Conservation (phyloP, 2,797 vertebrate genomes). For the Gadopsis marmoratus region DNA sequence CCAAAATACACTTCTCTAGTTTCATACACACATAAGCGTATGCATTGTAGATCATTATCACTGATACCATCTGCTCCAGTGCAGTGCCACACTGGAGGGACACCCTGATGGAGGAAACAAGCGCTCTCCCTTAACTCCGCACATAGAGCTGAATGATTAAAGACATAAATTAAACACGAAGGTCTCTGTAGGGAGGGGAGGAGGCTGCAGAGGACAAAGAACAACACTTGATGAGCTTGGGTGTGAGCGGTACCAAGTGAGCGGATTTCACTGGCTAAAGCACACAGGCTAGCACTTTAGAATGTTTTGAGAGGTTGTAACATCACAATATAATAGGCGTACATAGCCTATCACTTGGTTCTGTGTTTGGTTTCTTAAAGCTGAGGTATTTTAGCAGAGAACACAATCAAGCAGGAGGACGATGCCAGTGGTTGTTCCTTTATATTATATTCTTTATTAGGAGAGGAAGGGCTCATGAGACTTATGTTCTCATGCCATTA, state of each 20-base stretch:
- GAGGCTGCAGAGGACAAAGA: conserved; percentile 24
- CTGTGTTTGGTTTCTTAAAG: not conserved
- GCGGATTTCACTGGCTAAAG: conserved; percentile 17
- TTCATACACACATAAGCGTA: not conserved
- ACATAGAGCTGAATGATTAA: conserved; percentile 62
- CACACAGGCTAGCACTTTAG: not conserved
- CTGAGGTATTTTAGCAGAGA: not conserved
- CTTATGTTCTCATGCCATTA: not conserved
- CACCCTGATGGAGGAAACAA: conserved; percentile 58
- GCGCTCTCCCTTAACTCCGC: conserved; percentile 52
- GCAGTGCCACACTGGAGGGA: conserved; percentile 61
- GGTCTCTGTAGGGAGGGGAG: conserved; percentile 8
- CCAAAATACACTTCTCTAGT: conserved; percentile 29
- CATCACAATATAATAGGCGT: not conserved
- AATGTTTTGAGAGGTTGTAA: conserved; percentile 2
- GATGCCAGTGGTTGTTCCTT: not conserved
- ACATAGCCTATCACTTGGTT: not conserved
- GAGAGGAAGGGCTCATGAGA: not conserved
- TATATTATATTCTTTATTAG: not conserved
- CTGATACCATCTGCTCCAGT: conserved; percentile 69
- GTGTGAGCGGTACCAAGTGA: conserved; percentile 36
- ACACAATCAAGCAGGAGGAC: not conserved
- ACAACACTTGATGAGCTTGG: conserved; percentile 35
- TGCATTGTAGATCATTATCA: conserved; percentile 60
- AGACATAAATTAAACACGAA: conserved; percentile 62